phyloP scores from a whole-genome alignment of 2,888 invertebrate species.

The Aethes cnicana region DNA sequence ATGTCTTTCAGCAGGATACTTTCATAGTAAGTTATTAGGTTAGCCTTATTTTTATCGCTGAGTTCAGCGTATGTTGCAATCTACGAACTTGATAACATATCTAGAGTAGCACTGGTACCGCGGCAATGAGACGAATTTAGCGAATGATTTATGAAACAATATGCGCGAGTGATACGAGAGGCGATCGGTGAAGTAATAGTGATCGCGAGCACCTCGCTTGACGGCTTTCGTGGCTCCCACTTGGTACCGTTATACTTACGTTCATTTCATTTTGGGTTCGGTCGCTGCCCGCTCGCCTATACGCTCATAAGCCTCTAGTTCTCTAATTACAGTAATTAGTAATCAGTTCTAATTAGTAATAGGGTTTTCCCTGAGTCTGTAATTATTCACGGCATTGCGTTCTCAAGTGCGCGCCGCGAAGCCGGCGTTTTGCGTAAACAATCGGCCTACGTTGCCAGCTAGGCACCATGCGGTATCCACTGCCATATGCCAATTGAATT shows the following conservation, averaged over 20 bases:
- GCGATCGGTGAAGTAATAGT: constrained; percentile 68
- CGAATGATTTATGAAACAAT: constrained; percentile 17
- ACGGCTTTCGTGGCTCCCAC: constrained; percentile 77
- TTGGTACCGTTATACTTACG: constrained; percentile 76
- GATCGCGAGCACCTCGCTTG: constrained; percentile 62
- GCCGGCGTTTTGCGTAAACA: constrained; percentile 61
- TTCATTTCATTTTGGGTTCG: constrained; percentile 74
- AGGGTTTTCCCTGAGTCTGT: constrained; percentile 52
- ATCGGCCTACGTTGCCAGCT: constrained; percentile 63
- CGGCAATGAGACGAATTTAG: constrained; percentile 43
- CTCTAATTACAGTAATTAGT: constrained; percentile 52
- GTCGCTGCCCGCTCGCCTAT: constrained; percentile 62
- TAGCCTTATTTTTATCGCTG: constrained; percentile 28
- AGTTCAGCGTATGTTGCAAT: constrained; percentile 37
- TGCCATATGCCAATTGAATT: constrained; percentile 68
- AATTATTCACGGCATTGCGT: constrained; percentile 43
- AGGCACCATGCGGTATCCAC: constrained; percentile 77
- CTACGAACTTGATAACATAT: constrained; percentile 58
- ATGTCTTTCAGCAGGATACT: constrained; percentile 62
- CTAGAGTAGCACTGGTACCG: constrained; percentile 42
- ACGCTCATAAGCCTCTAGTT: constrained; percentile 43
- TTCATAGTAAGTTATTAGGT: constrained; percentile 59
- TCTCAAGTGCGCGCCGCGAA: constrained; percentile 40
- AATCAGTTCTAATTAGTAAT: constrained; percentile 30
- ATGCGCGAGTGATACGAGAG: constrained; percentile 52